Evolutionary conservation across 2,888 invertebrate species (phyloP), one percentile per base, ranked within the genome.

Genomic region (Cheilosia urbana): DNA sequence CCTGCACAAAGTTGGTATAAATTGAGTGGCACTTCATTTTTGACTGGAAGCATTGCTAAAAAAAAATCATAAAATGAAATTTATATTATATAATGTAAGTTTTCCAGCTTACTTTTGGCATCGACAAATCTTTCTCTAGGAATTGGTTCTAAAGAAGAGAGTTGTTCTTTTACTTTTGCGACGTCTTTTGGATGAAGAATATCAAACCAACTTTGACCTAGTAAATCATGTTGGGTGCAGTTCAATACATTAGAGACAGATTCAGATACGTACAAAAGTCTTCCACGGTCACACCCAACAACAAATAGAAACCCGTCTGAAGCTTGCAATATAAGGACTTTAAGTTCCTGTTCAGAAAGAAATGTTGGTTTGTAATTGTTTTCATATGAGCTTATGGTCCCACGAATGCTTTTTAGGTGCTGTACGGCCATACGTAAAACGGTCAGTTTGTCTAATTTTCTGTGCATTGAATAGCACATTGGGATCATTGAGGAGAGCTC

Each of bases 131-230:
- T 93, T 92, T 98, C 98, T 49, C 98, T 93, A 0, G 98, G 97
- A 88, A 96, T 96, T 87, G 97, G 94, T 92, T 98, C 98, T 0
- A 97, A 96, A 0, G 98, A 96, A 0, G 97, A 97, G 5, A 98
- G 93, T 92, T 98, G 98, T 90, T 98, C 98, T 91, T 98, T 98
- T 5, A 98, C 97, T 92, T 98, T 98, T 76, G 96, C 96, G 45
- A 98, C 96, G 92, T 98, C 98, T 91, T 98, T 97, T 0, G 98
- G 98, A 91, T 98, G 98, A 55, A 98, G 93, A 87, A 98, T 97
- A 92, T 98, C 98, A 91, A 98, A 98, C 94, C 98, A 94, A 91
- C 97, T 98, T 92, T 98, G 98, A 0, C 98, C 98, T 80, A 98
- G 91, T 65, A 98, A 93, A 91, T 98, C 98, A 72, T 95, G 94